Evolutionary conservation across 2,797 vertebrate species (phyloP).

Genomic region (Ambastaia sidthimunki): DNA sequence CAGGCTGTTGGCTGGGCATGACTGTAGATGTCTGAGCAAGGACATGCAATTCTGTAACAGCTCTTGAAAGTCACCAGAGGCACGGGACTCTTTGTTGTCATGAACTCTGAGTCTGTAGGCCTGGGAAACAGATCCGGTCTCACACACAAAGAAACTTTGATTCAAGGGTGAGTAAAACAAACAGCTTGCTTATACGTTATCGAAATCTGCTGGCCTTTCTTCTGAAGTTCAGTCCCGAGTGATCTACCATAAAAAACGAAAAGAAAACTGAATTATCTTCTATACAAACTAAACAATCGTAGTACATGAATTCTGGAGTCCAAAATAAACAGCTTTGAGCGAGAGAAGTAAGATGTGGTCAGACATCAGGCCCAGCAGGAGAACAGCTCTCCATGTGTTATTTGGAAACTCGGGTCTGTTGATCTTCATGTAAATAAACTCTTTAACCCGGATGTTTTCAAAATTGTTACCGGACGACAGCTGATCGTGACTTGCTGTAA

Average conservation of each 20-base stretch:
- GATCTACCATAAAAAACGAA: conserved; percentile 58
- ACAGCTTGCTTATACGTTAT: conserved; percentile 73
- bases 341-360: conserved; percentile 44
- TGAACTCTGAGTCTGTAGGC: conserved; percentile 60
- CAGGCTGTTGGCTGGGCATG: conserved; percentile 53
- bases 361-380: conserved; percentile 41
- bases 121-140: conserved; percentile 61
- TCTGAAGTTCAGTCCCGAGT: conserved; percentile 64
- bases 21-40: conserved; percentile 46
- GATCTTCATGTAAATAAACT: conserved; percentile 26
- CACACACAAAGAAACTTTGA: conserved; percentile 69
- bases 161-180: conserved; percentile 73
- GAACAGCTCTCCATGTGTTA: conserved; percentile 19
- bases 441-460: conserved; percentile 26
- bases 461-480: background rate
- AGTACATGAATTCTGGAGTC: conserved; percentile 43
- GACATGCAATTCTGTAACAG: conserved; percentile 57
- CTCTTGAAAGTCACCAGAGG: conserved; percentile 58
- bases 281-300: conserved; percentile 50
- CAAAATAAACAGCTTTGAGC: conserved; percentile 61
- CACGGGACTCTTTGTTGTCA: conserved; percentile 54
- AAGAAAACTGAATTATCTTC: conserved; percentile 55
- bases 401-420: conserved; percentile 47
- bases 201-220: conserved; percentile 74
- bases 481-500: background rate